These are phyloP conservation scores for Holotrichia oblita DNA, from an alignment of 1,140 invertebrate genomes.

Conservation along the genomic window DNA sequence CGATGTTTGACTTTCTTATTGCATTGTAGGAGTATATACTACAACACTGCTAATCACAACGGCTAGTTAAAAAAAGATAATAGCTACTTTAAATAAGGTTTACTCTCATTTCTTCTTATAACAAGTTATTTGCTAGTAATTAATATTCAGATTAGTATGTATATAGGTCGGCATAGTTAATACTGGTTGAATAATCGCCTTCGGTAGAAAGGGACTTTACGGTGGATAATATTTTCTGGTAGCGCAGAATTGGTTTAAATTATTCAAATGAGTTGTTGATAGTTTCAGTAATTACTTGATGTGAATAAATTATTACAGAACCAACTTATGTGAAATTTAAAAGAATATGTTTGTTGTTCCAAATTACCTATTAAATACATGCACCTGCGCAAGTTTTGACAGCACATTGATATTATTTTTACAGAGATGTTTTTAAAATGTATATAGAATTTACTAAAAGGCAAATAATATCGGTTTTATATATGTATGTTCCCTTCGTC, in stretches of 20 bases:
- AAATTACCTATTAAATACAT: too few relatives aligned
- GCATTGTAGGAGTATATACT: neutral
- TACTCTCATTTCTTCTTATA: neutral
- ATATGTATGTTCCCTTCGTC: too few relatives aligned
- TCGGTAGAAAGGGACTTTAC: conserved; percentile 15
- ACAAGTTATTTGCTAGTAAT: conserved; percentile 1
- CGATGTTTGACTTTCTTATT: conserved; percentile 11
- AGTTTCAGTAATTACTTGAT: neutral
- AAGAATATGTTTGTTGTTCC: too few relatives aligned
- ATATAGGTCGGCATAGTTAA: conserved; percentile 6
- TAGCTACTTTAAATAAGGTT: neutral
- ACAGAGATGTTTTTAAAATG: too few relatives aligned
- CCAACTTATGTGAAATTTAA: too few relatives aligned
- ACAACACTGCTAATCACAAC: neutral
- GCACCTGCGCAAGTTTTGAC: too few relatives aligned
- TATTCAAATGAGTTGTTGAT: neutral
- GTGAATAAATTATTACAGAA: neutral
- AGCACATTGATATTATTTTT: too few relatives aligned
- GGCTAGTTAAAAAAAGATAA: conserved; percentile 5
- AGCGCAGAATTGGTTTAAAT: neutral
- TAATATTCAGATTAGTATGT: conserved; percentile 7
- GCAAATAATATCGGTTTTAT: too few relatives aligned
- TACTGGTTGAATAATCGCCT: neutral
- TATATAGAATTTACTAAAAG: too few relatives aligned
- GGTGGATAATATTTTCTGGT: neutral